Evolutionary conservation across 2,888 invertebrate genomes (phyloP), one percentile per base, ranked within the genome.

Genomic region (Furcula furcula): DNA sequence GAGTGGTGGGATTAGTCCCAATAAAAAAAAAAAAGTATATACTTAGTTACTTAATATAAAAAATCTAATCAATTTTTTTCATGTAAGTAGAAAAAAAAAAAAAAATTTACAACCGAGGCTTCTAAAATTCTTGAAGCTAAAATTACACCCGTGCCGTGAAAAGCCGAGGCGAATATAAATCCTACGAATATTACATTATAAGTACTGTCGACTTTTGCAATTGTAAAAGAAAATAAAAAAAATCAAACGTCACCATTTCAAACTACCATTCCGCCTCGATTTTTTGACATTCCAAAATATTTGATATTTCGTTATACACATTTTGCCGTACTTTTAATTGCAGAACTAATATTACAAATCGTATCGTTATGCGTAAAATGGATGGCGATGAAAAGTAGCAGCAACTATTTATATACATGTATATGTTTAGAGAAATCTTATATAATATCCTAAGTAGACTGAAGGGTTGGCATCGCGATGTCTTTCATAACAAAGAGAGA

Each of bases 401-500:
- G n/a, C 37, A 63, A 55, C 60, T 47, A 62, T 54, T 58, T 67
- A 58, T 63, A 61, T 61, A 65, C 56, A 66, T 63, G 55, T 65
- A 55, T 57, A 66, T 64, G 57, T 67, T 65, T 65, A 68, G 58
- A 68, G 49, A 78, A 68, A 67, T 60, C 51, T 50, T 58, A 58
- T 61, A 64, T 62, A 59, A 40, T 54, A 55, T 56, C 39, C 43
- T 71, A 64, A 73, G 65, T 57, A 58, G 51, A 67, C 46, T 50
- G 49, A 46, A 53, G 42, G 45, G 52, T 62, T 54, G 58, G 61
- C 54, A 50, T 50, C 46, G 40, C 43, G 27, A 88, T 88, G 88
- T 88, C 88, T 55, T 88, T 88, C 63, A 83, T 88, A 69, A 84
- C 87, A 37, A 88, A 87, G 67, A 68, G 88, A 31, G 88, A 88